phyloP scores from a whole-genome alignment of 2,888 invertebrate genomes.

The Desoria tigrina region DNA sequence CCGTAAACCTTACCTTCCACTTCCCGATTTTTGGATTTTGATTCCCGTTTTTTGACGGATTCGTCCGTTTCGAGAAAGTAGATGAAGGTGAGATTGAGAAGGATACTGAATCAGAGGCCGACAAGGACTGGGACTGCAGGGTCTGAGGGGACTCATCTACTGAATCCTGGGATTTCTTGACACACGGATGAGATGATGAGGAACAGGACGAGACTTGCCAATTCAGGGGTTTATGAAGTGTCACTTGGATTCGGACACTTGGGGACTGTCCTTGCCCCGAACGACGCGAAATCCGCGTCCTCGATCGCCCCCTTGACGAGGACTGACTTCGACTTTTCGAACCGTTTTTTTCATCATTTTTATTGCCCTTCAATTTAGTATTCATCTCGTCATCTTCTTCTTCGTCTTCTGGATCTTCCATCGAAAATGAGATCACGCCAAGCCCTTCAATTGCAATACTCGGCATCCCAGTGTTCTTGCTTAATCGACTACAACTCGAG shows the following conservation, averaged over 20 bases:
- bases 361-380: neutral
- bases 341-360: conserved; percentile 13
- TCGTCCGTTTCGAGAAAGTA: conserved; percentile 7
- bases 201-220: conserved; percentile 38
- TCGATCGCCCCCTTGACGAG: conserved; percentile 31
- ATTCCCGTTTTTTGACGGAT: neutral
- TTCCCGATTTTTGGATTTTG: too few species aligned
- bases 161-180: conserved; percentile 21
- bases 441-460: neutral
- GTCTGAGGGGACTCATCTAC: too few species aligned
- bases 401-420: neutral
- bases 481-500: neutral
- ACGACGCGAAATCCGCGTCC: conserved; percentile 18
- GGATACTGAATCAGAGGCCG: conserved; percentile 34
- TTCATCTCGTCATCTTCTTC: neutral
- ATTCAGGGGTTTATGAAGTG: conserved; percentile 43
- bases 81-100: conserved; percentile 38
- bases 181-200: neutral
- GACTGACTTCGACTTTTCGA: conserved; percentile 22
- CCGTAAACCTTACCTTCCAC: neutral
- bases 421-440: neutral
- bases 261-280: conserved; percentile 31
- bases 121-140: conserved; percentile 34
- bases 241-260: conserved; percentile 42
- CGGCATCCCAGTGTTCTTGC: neutral